Evolutionary conservation across 2,113 vertebrate genomes (phyloP), one percentile per base, ranked within the genome.

Genomic region (Monarcha castaneiventris): DNA sequence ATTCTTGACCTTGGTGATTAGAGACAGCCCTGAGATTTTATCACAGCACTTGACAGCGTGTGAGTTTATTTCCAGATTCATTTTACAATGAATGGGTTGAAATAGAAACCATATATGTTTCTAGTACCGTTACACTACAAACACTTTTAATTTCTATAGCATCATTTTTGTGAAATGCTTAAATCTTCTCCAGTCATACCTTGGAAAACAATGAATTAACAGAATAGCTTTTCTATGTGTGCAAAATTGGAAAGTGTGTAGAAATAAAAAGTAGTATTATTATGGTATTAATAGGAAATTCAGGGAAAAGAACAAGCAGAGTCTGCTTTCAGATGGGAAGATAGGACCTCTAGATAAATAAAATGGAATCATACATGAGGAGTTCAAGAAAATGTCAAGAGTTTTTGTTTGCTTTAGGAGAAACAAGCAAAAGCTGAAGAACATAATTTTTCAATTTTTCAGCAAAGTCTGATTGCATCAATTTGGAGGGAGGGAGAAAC

Each of bases 391-490:
- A 75, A 80, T 58, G 27, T 48, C 46, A 80, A 37, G 35, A 73
- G 11, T 37, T 64, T 73, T 56, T 69, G 14, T 76, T 87, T 79
- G 11, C 35, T 88, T 92, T 72, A 51, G 81, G 68, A 77, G 9
- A 80, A 93, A 48, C 11, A 77, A 0, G 30, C 13, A 64, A 68
- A 89, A 90, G n/a, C 23, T 74, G 37, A 90, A 84, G 25, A 89
- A 91, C n/a, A 67, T 49, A 86, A 22, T 68, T 64, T 88, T 84
- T 80, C 48, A 48, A 6, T 74, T 79, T 90, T 93, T 84, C 62
- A 91, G 39, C 6, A 84, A 91, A 68, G 63, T 46, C 64, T 74
- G 63, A 86, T 89, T 75, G 21, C 27, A 78, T 90, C 1, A 1
- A 71, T 93, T 87, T 56, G 13, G 43, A 79, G 6, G 23, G 20